Conservation (phyloP, 92 coral and sea anemone species). For the Phenganax stokvisi region DNA sequence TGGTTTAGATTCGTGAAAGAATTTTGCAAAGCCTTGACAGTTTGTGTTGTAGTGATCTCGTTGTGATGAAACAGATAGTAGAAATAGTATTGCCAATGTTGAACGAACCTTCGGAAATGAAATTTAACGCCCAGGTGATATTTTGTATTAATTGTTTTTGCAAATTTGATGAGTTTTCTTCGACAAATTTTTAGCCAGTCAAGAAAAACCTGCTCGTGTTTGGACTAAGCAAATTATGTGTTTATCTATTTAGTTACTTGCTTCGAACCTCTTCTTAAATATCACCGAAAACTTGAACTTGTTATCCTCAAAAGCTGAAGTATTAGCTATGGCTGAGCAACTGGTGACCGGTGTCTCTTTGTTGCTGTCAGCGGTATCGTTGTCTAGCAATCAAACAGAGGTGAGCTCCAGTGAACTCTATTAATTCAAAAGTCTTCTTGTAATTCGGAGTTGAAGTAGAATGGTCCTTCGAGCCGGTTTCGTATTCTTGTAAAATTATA, state of each 20-base stretch:
- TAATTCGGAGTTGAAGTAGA: background rate
- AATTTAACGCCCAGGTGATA: constrained; percentile 11
- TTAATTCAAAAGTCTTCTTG: background rate
- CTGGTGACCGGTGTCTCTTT: constrained; percentile 51
- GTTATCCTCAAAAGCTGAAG: constrained; percentile 36
- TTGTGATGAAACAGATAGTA: constrained; percentile 2
- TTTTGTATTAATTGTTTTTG: background rate
- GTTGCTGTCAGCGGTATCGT: constrained; percentile 48
- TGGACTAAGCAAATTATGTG: too few relatives aligned
- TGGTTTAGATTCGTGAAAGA: constrained; percentile 17
- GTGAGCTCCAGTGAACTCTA: background rate
- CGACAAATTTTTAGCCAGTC: background rate
- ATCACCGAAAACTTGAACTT: constrained; percentile 53
- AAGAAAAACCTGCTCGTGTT: background rate
- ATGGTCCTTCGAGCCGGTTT: background rate
- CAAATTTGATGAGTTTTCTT: background rate
- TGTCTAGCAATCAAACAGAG: constrained; percentile 40
- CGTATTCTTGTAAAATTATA: too few relatives aligned
- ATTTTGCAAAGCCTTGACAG: background rate
- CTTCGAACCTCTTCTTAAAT: constrained; percentile 48
- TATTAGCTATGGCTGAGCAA: constrained; percentile 40
- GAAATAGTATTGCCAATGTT: background rate
- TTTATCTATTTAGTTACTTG: constrained; percentile 38
- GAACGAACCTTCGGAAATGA: constrained; percentile 17
- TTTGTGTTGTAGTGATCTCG: constrained; percentile 3